These are phyloP conservation scores for Pachypeltis micranthus DNA, from an alignment of 1,140 invertebrate genomes.

Conservation along the genomic window DNA sequence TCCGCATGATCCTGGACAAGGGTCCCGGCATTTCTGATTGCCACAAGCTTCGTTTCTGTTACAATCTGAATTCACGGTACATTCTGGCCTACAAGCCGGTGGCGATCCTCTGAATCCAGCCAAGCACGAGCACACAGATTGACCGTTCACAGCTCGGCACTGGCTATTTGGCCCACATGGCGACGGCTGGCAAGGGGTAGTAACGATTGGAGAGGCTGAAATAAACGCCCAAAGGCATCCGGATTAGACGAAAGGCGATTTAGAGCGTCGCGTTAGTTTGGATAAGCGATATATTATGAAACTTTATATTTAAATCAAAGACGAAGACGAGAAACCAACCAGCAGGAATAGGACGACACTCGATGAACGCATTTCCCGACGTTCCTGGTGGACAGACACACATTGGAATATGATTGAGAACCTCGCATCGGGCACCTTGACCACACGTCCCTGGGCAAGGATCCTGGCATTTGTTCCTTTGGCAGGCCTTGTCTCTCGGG, in stretches of 20 bases:
- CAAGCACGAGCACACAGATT: constrained; percentile 41
- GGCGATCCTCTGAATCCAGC: constrained; percentile 50
- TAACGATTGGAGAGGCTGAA: constrained; percentile 25
- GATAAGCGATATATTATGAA: too few species aligned
- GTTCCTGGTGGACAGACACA: constrained; percentile 37
- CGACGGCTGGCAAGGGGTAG: constrained; percentile 44
- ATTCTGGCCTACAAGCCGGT: constrained; percentile 51
- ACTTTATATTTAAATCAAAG: too few species aligned
- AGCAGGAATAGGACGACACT: constrained; percentile 34
- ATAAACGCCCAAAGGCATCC: too few species aligned
- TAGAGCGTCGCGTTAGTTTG: too few species aligned
- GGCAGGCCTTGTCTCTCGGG: constrained; percentile 54
- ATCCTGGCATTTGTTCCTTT: constrained; percentile 59
- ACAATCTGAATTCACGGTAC: constrained; percentile 51
- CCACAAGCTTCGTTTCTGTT: constrained; percentile 53
- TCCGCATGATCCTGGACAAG: constrained; percentile 59
- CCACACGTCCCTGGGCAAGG: constrained; percentile 40
- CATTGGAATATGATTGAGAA: constrained; percentile 34
- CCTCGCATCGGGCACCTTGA: constrained; percentile 33
- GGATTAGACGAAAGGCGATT: too few species aligned
- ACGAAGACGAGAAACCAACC: constrained; percentile 45
- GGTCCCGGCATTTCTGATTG: constrained; percentile 59
- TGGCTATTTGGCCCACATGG: constrained; percentile 60
- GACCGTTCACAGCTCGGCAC: constrained; percentile 42
- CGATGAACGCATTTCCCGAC: constrained; percentile 36